These are phyloP conservation scores for Microcebus jonahi DNA, from an alignment of 2,113 vertebrate species.

Conservation along the genomic window DNA sequence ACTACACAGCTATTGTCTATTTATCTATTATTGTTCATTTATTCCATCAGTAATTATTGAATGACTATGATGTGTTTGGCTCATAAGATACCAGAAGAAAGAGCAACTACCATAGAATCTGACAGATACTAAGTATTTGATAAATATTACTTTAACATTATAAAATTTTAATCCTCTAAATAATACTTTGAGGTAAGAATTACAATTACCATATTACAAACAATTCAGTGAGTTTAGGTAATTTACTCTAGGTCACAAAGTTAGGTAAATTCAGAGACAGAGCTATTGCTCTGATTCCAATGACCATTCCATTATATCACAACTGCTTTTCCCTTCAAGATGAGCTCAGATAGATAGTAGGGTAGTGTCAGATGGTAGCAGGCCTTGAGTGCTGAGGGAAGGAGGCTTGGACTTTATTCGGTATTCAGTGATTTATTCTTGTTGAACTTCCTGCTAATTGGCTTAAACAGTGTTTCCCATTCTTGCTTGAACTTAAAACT, in stretches of 20 bases:
- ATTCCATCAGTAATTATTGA: not conserved
- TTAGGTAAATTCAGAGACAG: not conserved
- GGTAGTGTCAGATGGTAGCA: not conserved
- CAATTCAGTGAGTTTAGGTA: conserved; percentile 3
- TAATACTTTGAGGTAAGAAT: not conserved
- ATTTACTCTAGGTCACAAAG: not conserved
- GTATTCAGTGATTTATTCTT: not conserved
- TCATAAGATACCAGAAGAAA: not conserved
- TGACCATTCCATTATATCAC: not conserved
- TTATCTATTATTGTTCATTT: not conserved
- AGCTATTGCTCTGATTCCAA: not conserved
- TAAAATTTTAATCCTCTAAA: not conserved
- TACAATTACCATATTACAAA: not conserved
- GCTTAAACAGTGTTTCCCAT: not conserved
- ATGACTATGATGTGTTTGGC: not conserved
- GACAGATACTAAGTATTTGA: not conserved
- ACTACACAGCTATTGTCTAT: not conserved
- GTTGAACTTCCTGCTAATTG: not conserved
- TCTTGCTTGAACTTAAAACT: not conserved
- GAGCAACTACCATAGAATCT: not conserved
- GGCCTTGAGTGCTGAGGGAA: not conserved
- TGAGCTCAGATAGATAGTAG: not conserved
- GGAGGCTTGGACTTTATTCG: not conserved
- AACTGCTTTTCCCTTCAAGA: not conserved
- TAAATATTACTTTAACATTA: not conserved